Conservation (phyloP, 2,888 invertebrate species). For the Sceliomorpha sp. region DNA sequence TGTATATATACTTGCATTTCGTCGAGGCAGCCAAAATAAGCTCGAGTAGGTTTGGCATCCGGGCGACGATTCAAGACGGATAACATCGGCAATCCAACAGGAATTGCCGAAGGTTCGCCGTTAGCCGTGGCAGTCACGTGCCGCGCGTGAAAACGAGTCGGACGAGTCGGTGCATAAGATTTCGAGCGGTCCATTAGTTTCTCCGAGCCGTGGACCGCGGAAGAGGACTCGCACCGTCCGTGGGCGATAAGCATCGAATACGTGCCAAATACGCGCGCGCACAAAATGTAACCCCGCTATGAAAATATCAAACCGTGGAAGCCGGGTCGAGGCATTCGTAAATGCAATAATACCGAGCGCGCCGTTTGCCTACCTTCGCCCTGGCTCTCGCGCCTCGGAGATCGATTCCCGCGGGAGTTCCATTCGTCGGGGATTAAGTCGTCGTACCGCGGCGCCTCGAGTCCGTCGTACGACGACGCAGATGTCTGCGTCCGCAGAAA, state of each 20-base stretch:
- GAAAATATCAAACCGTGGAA: slow-evolving; percentile 29
- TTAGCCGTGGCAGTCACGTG: slow-evolving; percentile 59
- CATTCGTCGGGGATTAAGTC: slow-evolving; percentile 30
- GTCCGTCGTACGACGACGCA: no score
- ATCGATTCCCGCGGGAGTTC: slow-evolving; percentile 45
- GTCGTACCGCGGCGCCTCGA: slow-evolving; percentile 15
- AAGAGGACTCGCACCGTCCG: slow-evolving; percentile 48
- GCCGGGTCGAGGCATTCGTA: slow-evolving; percentile 6
- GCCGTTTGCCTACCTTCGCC: no score
- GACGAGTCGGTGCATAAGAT: slow-evolving; percentile 61
- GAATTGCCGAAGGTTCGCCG: slow-evolving; percentile 57
- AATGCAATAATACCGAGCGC: no score
- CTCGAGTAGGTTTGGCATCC: slow-evolving; percentile 47
- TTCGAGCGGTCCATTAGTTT: slow-evolving; percentile 62
- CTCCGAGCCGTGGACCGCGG: slow-evolving; percentile 56
- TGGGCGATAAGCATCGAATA: slow-evolving; percentile 60
- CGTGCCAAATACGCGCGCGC: slow-evolving; percentile 57
- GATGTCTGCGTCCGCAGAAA: no score
- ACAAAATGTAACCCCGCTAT: slow-evolving; percentile 24
- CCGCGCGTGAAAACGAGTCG: slow-evolving; percentile 61
- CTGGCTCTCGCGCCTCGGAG: slow-evolving; percentile 26
- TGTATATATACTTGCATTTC: slow-evolving; percentile 16
- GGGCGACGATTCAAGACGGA: slow-evolving; percentile 54
- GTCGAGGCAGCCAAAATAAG: slow-evolving; percentile 28
- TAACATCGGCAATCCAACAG: slow-evolving; percentile 60